phyloP scores from a whole-genome alignment of 2,797 vertebrate species.

The Serranus cabrilla region DNA sequence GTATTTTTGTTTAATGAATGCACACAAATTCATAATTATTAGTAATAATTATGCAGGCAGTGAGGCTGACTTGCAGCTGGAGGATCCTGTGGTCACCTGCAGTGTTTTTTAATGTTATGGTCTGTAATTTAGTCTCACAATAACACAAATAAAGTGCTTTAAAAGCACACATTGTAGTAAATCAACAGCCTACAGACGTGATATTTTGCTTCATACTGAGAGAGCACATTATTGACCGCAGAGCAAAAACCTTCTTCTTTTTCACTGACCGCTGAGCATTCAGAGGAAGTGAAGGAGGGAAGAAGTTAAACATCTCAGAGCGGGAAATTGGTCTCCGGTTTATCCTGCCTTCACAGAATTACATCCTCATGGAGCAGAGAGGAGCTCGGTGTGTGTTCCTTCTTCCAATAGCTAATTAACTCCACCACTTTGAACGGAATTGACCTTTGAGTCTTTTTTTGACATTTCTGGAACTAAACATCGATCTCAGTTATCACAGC shows the following conservation, averaged over 20 bases:
- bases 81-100: not conserved
- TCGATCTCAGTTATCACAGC: conserved; percentile 35
- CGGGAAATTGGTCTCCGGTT: conserved; percentile 64
- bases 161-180: not conserved
- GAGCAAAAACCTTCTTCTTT: not conserved
- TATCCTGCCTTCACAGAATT: conserved; percentile 48
- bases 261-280: not conserved
- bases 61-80: not conserved
- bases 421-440: conserved; percentile 2
- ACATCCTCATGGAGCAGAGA: conserved; percentile 53
- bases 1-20: not conserved
- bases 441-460: conserved; percentile 39
- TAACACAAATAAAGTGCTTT: not conserved
- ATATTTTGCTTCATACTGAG: not conserved
- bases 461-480: conserved; percentile 33
- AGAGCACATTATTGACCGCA: not conserved
- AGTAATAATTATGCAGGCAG: not conserved
- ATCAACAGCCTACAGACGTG: not conserved
- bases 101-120: not conserved
- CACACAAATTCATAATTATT: not conserved
- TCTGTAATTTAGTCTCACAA: not conserved
- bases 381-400: conserved; percentile 8
- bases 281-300: conserved; percentile 5
- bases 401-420: conserved; percentile 56
- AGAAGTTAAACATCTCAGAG: conserved; percentile 15